Evolutionary conservation across 1,140 invertebrate species (phyloP), one percentile per base, ranked within the genome.

Genomic region (Achatina immaculata): DNA sequence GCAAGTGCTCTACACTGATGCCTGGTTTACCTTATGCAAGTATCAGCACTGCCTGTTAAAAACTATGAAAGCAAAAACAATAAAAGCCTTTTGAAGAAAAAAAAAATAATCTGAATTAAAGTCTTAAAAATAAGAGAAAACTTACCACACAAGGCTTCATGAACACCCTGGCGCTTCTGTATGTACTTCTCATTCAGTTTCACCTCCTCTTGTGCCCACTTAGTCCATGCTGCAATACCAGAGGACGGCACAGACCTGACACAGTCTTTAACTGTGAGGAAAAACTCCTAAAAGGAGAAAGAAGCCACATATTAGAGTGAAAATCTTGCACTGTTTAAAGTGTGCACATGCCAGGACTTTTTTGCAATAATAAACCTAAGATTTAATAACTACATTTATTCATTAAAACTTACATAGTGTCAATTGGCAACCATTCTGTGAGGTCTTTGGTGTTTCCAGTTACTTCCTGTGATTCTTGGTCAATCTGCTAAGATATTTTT

Each of bases 231-330:
- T 16, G 88, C 88, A 28, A 88, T 74, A 14, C 90, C 90, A 81
- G 86, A 82, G 21, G 84, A 81, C 6, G 91, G 89, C 9, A 86
- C 83, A n/a, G 86, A 93, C 62, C 97, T 93, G 3, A 96, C 92
- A 62, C 95, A 93, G 90, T 98, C 96, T 92, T 99, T 99, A 0
- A 99, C 95, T 83, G 95, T 97, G 74, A 99, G 91, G 89, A 99
- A 99, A 88, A 99, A 99, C 93, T 99, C 97, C 95, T 97, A 88
- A 21, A 93, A 91, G 88, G 87, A n/a, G 74, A 75, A 62, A 71
- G 31, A 75, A 75, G 48, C 36, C n/a, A 78, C 0, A 31, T 75
- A 66, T n/a, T n/a, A 45, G 6, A 77, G 65, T 48, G 1, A 58
- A 6, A 0, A 31, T 71, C n/a, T 16, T 28, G 43, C 65, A 58